Percentiles rank a stretch among this genome's conserved stretches.
Conservation (phyloP, 2,113 vertebrate genomes). For the Sylvia atricapilla region DNA sequence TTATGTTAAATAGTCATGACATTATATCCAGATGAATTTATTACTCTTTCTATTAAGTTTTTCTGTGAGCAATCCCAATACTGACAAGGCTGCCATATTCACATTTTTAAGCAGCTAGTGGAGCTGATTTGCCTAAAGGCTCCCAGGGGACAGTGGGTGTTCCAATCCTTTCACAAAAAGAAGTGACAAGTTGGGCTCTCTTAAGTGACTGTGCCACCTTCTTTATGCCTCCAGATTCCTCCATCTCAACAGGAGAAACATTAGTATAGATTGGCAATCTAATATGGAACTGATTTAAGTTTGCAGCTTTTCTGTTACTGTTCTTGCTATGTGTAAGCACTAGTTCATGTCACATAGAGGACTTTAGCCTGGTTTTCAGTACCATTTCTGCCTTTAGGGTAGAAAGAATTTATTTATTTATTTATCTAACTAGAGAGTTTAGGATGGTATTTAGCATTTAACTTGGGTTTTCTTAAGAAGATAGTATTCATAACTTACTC, state of each 20-base stretch:
- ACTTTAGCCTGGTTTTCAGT: neutral
- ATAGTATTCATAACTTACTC: neutral
- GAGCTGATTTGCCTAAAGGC: conserved; percentile 45
- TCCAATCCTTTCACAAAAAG: conserved; percentile 9
- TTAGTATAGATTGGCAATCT: conserved; percentile 26
- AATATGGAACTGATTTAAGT: conserved; percentile 11
- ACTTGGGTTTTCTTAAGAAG: neutral
- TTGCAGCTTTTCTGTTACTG: neutral
- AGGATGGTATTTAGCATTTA: neutral
- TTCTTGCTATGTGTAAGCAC: conserved; percentile 3
- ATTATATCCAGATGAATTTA: conserved; percentile 56
- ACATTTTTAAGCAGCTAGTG: conserved; percentile 45
- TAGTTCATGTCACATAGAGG: neutral
- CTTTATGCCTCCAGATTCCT: neutral
- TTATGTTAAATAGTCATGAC: conserved; percentile 60
- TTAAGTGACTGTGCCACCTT: neutral
- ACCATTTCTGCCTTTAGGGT: neutral
- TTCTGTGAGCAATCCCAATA: conserved; percentile 36
- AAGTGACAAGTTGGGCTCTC: conserved; percentile 39
- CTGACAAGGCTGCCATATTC: conserved; percentile 58
- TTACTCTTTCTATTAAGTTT: conserved; percentile 48
- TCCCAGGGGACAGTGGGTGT: conserved; percentile 23
- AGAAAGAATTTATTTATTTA: neutral
- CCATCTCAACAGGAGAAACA: conserved; percentile 31
- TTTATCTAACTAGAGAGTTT: neutral